phyloP scores from a whole-genome alignment of 2,888 invertebrate genomes.

The Callyntrura guangdongensis region DNA sequence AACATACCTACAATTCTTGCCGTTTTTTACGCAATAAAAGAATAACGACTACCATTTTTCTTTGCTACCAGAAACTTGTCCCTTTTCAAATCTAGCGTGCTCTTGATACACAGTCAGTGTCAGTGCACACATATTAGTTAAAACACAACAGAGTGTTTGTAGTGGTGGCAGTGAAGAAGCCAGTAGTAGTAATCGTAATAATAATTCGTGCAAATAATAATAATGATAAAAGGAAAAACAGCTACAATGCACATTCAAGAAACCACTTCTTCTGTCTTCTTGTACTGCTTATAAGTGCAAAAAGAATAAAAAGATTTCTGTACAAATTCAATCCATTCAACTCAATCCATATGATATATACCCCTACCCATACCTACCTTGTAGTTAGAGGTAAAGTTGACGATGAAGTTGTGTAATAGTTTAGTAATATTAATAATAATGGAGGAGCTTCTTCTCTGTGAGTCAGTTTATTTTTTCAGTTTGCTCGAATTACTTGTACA shows the following conservation, averaged over 20 bases:
- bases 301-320: conserved; percentile 36
- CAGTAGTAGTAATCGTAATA: conserved; percentile 39
- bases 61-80: not conserved
- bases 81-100: conserved; percentile 9
- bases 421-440: conserved; percentile 24
- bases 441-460: conserved; percentile 36
- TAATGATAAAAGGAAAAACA: conserved; percentile 38
- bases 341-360: not conserved
- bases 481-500: conserved; percentile 39
- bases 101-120: conserved; percentile 6
- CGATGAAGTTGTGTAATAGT: conserved; percentile 53
- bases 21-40: conserved; percentile 35
- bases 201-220: conserved; percentile 67
- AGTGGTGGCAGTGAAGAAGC: conserved; percentile 16
- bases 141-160: conserved; percentile 51
- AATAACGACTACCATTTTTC: conserved; percentile 10
- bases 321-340: conserved; percentile 47
- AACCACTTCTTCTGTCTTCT: no score
- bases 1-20: no score
- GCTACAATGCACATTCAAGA: not conserved
- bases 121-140: not conserved
- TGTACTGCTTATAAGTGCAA: not conserved
- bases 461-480: conserved; percentile 29
- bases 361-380: not conserved
- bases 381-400: not conserved